Conservation (phyloP, 2,888 invertebrate species). For the Osmoderma eremita region DNA sequence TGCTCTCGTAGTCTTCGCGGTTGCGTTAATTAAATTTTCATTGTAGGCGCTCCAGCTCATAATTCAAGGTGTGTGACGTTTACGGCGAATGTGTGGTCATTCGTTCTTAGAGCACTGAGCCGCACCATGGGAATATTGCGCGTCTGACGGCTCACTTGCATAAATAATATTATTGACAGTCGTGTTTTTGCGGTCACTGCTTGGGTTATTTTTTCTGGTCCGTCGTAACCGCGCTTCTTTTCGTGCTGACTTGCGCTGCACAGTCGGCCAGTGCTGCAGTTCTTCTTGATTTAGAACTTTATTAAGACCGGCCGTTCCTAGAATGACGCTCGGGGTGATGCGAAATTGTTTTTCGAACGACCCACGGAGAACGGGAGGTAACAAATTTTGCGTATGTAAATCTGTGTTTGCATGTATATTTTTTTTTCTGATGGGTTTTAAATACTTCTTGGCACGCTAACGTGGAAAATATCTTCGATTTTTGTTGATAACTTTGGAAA, state of each 20-base stretch:
- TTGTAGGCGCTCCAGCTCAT: conserved; percentile 27
- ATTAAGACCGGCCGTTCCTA: conserved; percentile 10
- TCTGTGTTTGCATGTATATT: no score
- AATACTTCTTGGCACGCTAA: no score
- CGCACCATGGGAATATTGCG: conserved; percentile 23
- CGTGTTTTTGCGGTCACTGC: conserved; percentile 22
- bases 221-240: neutral
- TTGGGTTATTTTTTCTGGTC: conserved; percentile 8
- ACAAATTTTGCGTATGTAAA: no score
- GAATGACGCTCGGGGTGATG: neutral
- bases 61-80: conserved; percentile 30
- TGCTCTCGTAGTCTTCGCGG: neutral
- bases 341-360: no score
- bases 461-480: no score
- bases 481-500: no score
- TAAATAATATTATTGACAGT: conserved; percentile 34
- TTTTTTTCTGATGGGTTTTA: no score
- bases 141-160: conserved; percentile 14
- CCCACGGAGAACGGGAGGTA: no score
- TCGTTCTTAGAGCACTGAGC: conserved; percentile 4
- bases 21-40: conserved; percentile 35
- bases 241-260: neutral
- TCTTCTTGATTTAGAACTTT: conserved; percentile 19
- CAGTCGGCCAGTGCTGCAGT: neutral
- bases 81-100: conserved; percentile 34